Evolutionary conservation across 2,797 vertebrate genomes (phyloP).

Genomic region (Micrastur ruficollis): DNA sequence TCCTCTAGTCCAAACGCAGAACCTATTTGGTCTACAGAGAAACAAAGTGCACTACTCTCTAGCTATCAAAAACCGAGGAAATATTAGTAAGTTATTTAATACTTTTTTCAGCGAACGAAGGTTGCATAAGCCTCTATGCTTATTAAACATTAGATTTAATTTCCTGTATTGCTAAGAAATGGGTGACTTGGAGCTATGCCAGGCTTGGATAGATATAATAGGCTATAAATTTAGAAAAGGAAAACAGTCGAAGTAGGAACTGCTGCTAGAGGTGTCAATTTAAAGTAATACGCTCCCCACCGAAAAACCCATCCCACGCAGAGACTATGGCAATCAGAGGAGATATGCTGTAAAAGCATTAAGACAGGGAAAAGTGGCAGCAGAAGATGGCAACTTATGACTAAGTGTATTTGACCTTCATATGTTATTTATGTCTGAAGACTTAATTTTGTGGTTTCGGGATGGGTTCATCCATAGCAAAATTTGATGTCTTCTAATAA

Average conservation of each 20-base stretch:
- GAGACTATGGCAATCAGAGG: not conserved
- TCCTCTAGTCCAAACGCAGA: not conserved
- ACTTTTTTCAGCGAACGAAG: not conserved
- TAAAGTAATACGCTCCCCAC: not conserved
- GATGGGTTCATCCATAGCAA: not conserved
- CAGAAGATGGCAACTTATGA: not conserved
- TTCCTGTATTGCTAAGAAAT: constrained; percentile 26
- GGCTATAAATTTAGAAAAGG: not conserved
- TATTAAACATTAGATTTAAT: constrained; percentile 23
- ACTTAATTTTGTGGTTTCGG: not conserved
- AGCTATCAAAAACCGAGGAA: not conserved
- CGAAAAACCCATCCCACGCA: not conserved
- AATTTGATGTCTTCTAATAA: not conserved
- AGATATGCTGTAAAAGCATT: not conserved
- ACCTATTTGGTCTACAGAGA: not conserved
- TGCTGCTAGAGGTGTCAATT: not conserved
- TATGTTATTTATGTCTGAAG: not conserved
- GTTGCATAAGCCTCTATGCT: not conserved
- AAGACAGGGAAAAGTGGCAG: not conserved
- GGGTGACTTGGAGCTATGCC: constrained; percentile 17
- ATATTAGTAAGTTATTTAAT: not conserved
- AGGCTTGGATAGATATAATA: not conserved
- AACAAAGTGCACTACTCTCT: not conserved
- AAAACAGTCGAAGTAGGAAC: not conserved
- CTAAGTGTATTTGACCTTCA: not conserved